Evolutionary conservation across 30 jellyfish, hydroid and myxozoan genomes (phyloP), one percentile per base, ranked within the genome.

Genomic region (Morbakka virulenta): DNA sequence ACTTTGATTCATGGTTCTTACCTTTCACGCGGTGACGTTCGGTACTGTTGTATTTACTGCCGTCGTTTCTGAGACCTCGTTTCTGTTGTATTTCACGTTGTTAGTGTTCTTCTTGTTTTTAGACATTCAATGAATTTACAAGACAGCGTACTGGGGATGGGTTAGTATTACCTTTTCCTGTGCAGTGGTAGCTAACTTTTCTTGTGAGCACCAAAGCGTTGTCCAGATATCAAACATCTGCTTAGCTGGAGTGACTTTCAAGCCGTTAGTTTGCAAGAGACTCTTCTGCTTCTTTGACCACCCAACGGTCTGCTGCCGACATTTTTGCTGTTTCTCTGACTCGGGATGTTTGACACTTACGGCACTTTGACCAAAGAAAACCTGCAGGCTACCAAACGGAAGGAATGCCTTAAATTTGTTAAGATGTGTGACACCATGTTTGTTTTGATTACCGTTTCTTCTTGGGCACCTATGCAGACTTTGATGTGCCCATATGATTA

Each of bases 1-100:
- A 31, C 69, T 35, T 4, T 67, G 67, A 31, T 28, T 21, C 68
- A 67, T 28, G 32, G n/a, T 28, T 35, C 80, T 31, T 20, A 67
- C 76, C 32, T 67, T 67, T 68, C 77, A 67, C 0, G 80, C 0
- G 74, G 30, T 63, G 74, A 63, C 67, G 62, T 24, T 63, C 41
- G 74, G 0, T 11, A 25, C 27, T 63, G 13, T 25, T 50, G 50
- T n/a, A n/a, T 50, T n/a, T n/a, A n/a, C n/a, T n/a, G n/a, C n/a
- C n/a, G n/a, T n/a, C n/a, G n/a, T n/a, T n/a, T n/a, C 27, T 0
- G 74, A 63, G 74, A 63, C 74, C 62, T 0, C 64, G 0, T 63
- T 63, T 63, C 41, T 21, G 0, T 41, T 21, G 62, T 63, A 41
- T 50, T 22, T 63, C 6, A 0, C 3, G 41, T n/a, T 63, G 74